Base-by-base conservation (phyloP, 2,113 vertebrate species). In the Typhlomys cinereus region DNA sequence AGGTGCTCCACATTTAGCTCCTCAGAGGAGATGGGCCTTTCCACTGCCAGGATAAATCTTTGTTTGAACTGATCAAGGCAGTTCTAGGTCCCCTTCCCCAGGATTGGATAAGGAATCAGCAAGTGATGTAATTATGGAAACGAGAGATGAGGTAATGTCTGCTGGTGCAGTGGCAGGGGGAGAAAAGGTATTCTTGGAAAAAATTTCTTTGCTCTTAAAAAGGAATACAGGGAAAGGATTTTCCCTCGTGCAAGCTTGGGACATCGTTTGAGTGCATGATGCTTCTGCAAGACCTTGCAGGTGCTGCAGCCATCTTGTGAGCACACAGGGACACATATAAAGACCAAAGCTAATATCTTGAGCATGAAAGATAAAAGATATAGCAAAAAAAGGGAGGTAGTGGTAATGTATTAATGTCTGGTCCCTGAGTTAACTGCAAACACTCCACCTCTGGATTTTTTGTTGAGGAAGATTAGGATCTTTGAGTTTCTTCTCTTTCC, bases 91-190 rank as follows among this genome's bases (percentile, higher is more conserved):
- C 61, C 89, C 57, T 64, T 4, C 15, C 61, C 48, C 52, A 39
- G 13, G 81, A 73, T 52, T 88, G 83, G 91, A 23, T 81, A 36
- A 76, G 67, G 67, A 85, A 23, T 13, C 36, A 76, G 66, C 71
- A 52, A 15, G 59, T 83, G 74, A 93, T 20, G 10, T 64, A 57
- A 8, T 82, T 90, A 59, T 79, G 69, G 79, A 90, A 85, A 85
- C 86, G 69, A 92, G 52, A 91, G 44, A 78, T 89, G 81, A 94
- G 74, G 79, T 93, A 70, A 95, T 41, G 59, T 92, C 83, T 93
- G 41, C 74, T 59, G 52, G 34, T n/a, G n/a, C 25, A 18, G 76
- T 59, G 79, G 61, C 34, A 27, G 67, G 61, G 46, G 20, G 7
- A 36, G 74, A 66, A 57, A 36, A 62, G 70, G 34, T 27, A n/a